phyloP scores from a whole-genome alignment of 2,888 invertebrate genomes.

The Eutolmus rufibarbis region DNA sequence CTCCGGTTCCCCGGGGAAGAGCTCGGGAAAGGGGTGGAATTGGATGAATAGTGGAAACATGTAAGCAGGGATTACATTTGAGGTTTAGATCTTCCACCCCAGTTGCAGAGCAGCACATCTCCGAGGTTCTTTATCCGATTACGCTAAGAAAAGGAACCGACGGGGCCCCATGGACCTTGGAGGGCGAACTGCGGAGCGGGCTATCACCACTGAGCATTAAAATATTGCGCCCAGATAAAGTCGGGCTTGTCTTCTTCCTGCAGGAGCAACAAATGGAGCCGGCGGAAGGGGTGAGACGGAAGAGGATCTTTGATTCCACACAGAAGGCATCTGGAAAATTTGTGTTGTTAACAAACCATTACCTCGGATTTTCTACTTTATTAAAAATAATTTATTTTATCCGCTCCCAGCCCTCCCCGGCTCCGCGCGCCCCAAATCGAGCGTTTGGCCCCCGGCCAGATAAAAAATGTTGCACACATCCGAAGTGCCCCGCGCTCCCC shows the following conservation, averaged over 20 bases:
- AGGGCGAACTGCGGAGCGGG: not conserved
- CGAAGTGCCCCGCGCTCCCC: not conserved
- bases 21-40: not conserved
- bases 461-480: not conserved
- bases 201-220: not conserved
- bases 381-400: constrained; percentile 40
- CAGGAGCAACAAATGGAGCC: not conserved
- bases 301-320: not conserved
- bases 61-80: constrained; percentile 11
- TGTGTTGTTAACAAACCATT: constrained; percentile 35
- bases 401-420: not conserved
- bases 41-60: not conserved
- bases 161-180: not conserved
- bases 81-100: not conserved
- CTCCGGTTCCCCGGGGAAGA: not conserved
- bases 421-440: not conserved
- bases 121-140: not conserved
- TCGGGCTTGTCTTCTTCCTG: not conserved
- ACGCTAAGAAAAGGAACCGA: not conserved
- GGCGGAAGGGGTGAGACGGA: not conserved
- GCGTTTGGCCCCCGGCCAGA: constrained; percentile 13
- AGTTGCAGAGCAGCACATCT: not conserved
- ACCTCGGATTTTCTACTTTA: constrained; percentile 26
- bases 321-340: not conserved
- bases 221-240: not conserved